Conservation (phyloP, 2,797 vertebrate genomes). For the Bradypodion ventrale region DNA sequence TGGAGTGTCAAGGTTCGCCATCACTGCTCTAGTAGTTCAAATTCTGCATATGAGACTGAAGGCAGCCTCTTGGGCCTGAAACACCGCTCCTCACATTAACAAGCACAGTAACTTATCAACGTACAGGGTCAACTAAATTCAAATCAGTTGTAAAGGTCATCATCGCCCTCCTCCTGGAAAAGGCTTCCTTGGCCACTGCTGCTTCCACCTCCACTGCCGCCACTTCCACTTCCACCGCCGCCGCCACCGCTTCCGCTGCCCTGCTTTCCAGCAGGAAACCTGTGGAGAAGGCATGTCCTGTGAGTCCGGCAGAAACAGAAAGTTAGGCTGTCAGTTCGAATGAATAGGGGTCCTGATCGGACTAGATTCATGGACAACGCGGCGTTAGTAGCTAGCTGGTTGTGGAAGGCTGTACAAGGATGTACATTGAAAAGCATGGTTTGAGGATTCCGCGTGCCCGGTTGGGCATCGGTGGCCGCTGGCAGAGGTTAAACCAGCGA, state of each 20-base stretch:
- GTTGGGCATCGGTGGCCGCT: too few species aligned
- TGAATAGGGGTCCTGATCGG: neutral
- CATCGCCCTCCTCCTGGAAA: conserved; percentile 75
- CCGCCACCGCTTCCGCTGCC: conserved; percentile 43
- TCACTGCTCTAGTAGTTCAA: neutral
- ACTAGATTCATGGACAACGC: neutral
- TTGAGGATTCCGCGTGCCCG: too few species aligned
- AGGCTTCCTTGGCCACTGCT: conserved; percentile 60
- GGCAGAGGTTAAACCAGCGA: too few species aligned
- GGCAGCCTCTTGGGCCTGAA: neutral
- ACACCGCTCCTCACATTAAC: conserved; percentile 3
- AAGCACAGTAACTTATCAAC: neutral
- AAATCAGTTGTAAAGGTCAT: conserved; percentile 81
- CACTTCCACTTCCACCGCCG: conserved; percentile 53
- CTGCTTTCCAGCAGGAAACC: conserved; percentile 77
- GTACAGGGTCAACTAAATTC: neutral
- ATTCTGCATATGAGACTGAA: neutral
- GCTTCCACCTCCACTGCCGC: conserved; percentile 57
- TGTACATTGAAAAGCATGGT: neutral
- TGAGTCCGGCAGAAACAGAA: neutral
- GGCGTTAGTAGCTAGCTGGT: neutral
- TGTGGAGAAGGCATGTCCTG: conserved; percentile 31
- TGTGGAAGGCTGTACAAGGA: neutral
- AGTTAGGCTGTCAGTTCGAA: neutral
- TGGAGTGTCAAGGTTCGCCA: too few species aligned